Conservation (phyloP, 2,113 vertebrate species). For the Rafetus swinhoei region DNA sequence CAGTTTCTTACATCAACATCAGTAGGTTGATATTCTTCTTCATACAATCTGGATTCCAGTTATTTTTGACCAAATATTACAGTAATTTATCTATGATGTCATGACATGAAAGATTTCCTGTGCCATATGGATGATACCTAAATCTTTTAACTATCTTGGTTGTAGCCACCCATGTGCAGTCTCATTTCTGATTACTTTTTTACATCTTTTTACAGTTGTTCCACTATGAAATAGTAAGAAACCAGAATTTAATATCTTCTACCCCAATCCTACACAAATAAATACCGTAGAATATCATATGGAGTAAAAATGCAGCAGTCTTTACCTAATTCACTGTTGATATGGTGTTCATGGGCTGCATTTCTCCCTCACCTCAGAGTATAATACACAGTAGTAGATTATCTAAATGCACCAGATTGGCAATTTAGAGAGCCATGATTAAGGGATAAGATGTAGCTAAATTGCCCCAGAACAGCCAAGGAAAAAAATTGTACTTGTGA, state of each 20-base stretch:
- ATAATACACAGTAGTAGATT: not conserved
- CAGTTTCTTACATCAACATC: constrained; percentile 5
- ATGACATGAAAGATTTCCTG: not conserved
- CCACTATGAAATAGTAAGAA: not conserved
- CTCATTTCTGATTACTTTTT: not conserved
- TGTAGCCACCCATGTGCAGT: constrained; percentile 5
- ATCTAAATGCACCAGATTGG: not conserved
- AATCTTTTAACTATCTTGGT: not conserved
- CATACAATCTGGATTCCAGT: not conserved
- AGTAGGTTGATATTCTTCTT: not conserved
- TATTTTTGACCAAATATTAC: constrained; percentile 28
- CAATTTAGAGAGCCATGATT: not conserved
- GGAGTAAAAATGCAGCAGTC: not conserved
- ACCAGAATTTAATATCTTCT: not conserved
- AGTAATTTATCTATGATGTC: constrained; percentile 22
- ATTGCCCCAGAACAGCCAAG: not conserved
- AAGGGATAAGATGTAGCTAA: not conserved
- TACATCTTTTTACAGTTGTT: not conserved
- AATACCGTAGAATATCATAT: not conserved
- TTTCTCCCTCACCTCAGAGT: not conserved
- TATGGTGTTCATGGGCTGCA: not conserved
- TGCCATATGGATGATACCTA: not conserved
- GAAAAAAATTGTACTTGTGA: not conserved
- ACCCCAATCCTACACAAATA: not conserved
- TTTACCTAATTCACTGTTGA: not conserved